Evolutionary conservation across 2,113 vertebrate species (phyloP), one percentile per base, ranked within the genome.

Genomic region (Hiodon alosoides): DNA sequence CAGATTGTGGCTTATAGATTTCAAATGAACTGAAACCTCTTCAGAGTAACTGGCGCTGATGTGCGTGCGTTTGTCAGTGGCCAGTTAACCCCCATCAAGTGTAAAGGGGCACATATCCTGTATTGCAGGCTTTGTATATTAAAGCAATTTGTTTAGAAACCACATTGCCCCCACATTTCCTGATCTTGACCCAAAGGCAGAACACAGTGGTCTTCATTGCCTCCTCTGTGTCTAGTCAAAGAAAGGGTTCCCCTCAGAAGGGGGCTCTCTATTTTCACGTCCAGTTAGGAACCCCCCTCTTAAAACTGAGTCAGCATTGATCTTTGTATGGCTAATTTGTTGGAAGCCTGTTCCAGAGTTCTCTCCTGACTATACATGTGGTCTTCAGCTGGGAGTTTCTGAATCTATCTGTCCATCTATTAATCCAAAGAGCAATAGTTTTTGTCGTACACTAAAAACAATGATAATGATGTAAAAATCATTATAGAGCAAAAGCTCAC

Each of bases 301-400:
- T n/a, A n/a, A n/a, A n/a, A n/a, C 78, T 16, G 48, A 81, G 76
- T 80, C 83, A 87, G 85, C 86, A 90, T 89, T 86, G 91, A 92
- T 90, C 85, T 60, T 0, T 67, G 82, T 89, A 84, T 81, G 77
- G 67, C 81, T 91, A 87, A 92, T 92, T 88, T 88, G 84, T 90
- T 91, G 86, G 77, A 51, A 80, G 81, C 79, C 72, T 80, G 52
- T 53, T 69, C 64, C 64, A 66, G 75, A 46, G 64, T 66, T 46
- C 13, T 31, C 17, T 9, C n/a, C n/a, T n/a, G n/a, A n/a, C n/a
- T n/a, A n/a, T n/a, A n/a, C n/a, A n/a, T n/a, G n/a, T n/a, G n/a
- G n/a, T n/a, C n/a, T n/a, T n/a, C n/a, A n/a, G n/a, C n/a, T n/a
- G n/a, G n/a, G n/a, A n/a, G n/a, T n/a, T n/a, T n/a, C n/a, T n/a